Evolutionary conservation across 2,113 vertebrate species (phyloP), one percentile per base, ranked within the genome.

Genomic region (Meriones unguiculatus): DNA sequence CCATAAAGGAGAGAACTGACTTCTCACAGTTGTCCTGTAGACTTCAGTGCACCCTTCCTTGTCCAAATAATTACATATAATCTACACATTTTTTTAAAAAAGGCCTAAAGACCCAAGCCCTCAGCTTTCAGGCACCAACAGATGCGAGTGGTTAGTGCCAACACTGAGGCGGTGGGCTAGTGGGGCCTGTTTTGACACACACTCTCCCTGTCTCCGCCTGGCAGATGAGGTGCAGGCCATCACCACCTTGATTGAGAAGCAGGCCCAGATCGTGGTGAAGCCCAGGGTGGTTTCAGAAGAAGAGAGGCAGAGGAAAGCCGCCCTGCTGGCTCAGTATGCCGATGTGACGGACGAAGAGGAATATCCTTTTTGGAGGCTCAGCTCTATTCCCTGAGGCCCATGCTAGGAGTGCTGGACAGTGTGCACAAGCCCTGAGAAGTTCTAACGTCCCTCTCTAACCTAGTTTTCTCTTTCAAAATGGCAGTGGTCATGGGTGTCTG

Each of bases 241-340:
- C 0, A 97, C 99, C 96, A 99, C 98, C 89, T 98, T 99, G 98
- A 99, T 99, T 93, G 99, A 99, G 98, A 99, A 99, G 97, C 99
- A 99, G 98, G 99, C 99, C 4, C 99, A 99, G 98, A 99, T 99
- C 0, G 99, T 99, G 94, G 99, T 99, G 96, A 99, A 99, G 97
- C 99, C 99, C 35, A 99, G 99, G 97, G 98, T 99, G 78, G 98
- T 99, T 30, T 98, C 99, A 0, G 98, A 99, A 97, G 99, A 99
- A 32, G 99, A 99, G 64, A 99, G 98, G 97, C 99, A 99, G 90
- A 99, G 99, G 95, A 99, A 99, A 96, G 99, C 99, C 17, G 99
- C 99, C 0, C 98, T 99, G 15, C 98, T 99, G 62, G 99, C 99
- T 24, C 99, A 99, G 95, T 99, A 99, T 5, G 99, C 99, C 46